A percentile compares a stretch with the other conserved stretches of the same genome.
These are phyloP conservation scores for Parnassius smintheus DNA, from an alignment of 2,888 invertebrate genomes.

Conservation along the genomic window DNA sequence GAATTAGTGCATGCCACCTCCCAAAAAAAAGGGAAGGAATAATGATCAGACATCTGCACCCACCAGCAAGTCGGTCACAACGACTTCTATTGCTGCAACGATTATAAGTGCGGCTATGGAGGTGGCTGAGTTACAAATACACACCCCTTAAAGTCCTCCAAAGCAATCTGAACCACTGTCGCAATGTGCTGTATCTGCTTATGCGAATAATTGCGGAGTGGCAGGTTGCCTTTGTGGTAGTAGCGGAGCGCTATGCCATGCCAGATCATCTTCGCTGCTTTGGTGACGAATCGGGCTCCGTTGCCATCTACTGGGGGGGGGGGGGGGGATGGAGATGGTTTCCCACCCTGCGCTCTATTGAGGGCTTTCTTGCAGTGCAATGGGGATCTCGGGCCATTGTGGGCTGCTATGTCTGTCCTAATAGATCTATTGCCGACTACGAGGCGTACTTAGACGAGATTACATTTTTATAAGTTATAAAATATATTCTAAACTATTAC, in stretches of 20 bases:
- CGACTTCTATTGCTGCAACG: no score
- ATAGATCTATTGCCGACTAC: background rate
- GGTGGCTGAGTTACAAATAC: no score
- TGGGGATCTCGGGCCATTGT: slow-evolving; percentile 1
- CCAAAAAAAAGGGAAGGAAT: no score
- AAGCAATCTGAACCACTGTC: background rate
- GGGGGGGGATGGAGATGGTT: background rate
- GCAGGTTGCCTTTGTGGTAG: slow-evolving; percentile 26
- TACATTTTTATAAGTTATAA: no score
- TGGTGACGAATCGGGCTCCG: slow-evolving; percentile 9
- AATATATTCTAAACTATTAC: no score
- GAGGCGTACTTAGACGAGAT: no score
- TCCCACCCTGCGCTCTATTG: slow-evolving; percentile 4
- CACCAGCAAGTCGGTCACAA: no score
- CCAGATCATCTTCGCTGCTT: slow-evolving; percentile 27
- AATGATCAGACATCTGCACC: no score
- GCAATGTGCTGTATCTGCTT: slow-evolving; percentile 22
- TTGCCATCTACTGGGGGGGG: slow-evolving; percentile 14
- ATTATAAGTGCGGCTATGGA: no score
- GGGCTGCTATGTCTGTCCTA: slow-evolving; percentile 10
- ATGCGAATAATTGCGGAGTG: slow-evolving; percentile 24
- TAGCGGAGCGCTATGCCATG: slow-evolving; percentile 31
- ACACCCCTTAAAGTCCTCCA: slow-evolving; percentile 9
- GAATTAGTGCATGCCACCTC: no score
- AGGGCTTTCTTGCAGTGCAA: background rate